Evolutionary conservation across 2,113 vertebrate species (phyloP).

Genomic region (Caranx ignobilis): DNA sequence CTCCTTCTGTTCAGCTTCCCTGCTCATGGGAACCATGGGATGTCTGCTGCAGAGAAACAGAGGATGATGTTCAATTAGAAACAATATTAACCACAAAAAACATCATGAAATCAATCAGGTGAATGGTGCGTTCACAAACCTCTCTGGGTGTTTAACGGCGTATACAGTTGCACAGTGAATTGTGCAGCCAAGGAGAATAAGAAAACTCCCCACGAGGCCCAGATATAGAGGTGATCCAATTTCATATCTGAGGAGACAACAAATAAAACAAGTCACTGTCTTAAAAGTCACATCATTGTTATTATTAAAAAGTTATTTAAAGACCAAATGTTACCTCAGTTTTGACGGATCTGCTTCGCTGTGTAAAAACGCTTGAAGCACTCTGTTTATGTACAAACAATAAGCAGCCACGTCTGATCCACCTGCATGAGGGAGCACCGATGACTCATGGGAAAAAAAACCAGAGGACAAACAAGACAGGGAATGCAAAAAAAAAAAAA

Average conservation of each 20-base stretch:
- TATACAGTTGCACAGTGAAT: constrained; percentile 19
- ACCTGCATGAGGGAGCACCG: constrained; percentile 40
- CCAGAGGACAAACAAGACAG: not conserved
- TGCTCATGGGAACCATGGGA: not conserved
- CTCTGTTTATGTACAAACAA: constrained; percentile 69
- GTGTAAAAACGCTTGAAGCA: constrained; percentile 43
- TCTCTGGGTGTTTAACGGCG: constrained; percentile 24
- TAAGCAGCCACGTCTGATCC: constrained; percentile 38
- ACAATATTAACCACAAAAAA: not conserved
- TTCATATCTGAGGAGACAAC: constrained; percentile 43
- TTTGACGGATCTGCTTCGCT: constrained; percentile 55
- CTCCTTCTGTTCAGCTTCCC: not conserved
- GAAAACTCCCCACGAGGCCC: constrained; percentile 45
- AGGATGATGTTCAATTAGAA: not conserved
- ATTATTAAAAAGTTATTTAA: not conserved
- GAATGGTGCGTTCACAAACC: constrained; percentile 19
- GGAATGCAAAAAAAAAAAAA: not conserved
- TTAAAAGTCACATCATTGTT: not conserved
- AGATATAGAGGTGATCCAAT: constrained; percentile 49
- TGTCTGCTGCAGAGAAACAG: constrained; percentile 1
- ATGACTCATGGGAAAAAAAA: constrained; percentile 23
- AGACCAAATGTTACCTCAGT: constrained; percentile 25
- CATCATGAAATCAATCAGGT: too few species aligned
- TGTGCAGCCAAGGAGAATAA: constrained; percentile 37
- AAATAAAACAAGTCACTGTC: rapidly evolving